A percentile compares a stretch with the other conserved stretches of the same genome.
Conservation (phyloP, 2,113 vertebrate species). For the Miniopterus natalensis region DNA sequence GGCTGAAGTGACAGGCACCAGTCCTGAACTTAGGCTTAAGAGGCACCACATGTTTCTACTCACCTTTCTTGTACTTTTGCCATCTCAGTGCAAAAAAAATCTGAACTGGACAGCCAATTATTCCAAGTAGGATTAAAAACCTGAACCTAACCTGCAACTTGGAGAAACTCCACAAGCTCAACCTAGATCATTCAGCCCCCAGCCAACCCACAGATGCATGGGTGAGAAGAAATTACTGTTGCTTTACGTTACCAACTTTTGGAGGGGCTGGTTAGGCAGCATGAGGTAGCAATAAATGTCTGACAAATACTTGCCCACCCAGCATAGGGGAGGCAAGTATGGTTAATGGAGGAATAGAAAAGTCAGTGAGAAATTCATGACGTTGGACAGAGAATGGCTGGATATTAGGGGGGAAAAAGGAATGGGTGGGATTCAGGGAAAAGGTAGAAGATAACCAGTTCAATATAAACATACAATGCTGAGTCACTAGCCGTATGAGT, state of each 20-base stretch:
- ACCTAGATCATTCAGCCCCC: not conserved
- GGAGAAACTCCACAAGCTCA: not conserved
- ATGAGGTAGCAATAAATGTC: not conserved
- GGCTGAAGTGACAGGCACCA: not conserved
- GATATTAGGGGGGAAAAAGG: not conserved
- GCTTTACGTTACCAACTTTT: not conserved
- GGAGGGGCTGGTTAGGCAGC: not conserved
- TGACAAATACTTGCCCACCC: not conserved
- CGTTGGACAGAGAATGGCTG: not conserved
- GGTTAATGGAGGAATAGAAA: constrained; percentile 23
- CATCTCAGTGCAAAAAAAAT: not conserved
- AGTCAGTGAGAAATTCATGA: not conserved
- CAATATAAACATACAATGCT: not conserved
- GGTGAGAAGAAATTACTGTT: not conserved
- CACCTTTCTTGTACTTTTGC: not conserved
- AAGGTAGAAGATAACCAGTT: not conserved
- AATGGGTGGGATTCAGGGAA: not conserved
- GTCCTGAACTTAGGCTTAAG: not conserved
- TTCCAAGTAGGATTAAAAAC: constrained; percentile 24
- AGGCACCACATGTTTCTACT: not conserved
- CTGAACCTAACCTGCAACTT: not conserved
- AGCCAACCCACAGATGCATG: not conserved
- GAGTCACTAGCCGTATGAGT: not conserved
- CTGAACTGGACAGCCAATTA: not conserved
- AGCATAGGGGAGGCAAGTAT: not conserved